Conservation (phyloP, 2,888 invertebrate genomes). For the Hirtodrosophila trivittata region DNA sequence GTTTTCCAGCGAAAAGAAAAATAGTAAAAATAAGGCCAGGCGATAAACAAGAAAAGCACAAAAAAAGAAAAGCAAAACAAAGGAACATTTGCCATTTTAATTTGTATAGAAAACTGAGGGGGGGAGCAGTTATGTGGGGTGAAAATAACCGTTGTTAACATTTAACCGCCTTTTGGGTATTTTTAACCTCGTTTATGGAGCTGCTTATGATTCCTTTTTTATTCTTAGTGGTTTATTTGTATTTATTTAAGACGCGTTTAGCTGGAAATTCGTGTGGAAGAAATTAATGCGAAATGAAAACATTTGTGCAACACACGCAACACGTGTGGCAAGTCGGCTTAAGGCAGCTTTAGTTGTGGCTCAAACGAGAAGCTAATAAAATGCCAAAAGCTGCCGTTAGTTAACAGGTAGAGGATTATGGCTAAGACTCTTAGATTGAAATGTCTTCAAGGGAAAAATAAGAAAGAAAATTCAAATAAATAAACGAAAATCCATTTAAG, state of each 20-base stretch:
- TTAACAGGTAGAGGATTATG: conserved; percentile 19
- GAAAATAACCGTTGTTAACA: conserved; percentile 31
- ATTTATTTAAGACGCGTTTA: conserved; percentile 43
- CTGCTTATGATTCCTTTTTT: conserved; percentile 40
- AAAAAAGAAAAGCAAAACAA: conserved; percentile 10
- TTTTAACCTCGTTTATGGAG: conserved; percentile 40
- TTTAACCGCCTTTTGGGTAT: conserved; percentile 31
- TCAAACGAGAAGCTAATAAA: background rate
- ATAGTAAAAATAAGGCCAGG: conserved; percentile 14
- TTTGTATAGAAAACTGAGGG: conserved; percentile 44
- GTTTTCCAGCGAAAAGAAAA: conserved; percentile 13
- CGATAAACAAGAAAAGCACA: background rate
- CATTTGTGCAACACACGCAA: conserved; percentile 45
- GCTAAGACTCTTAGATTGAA: background rate
- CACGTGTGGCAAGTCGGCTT: conserved; percentile 22
- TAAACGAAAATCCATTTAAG: too few relatives aligned
- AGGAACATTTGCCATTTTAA: conserved; percentile 52
- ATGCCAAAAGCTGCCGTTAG: background rate
- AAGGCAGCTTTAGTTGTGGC: conserved; percentile 26
- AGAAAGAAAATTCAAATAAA: too few relatives aligned
- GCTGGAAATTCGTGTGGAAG: conserved; percentile 23
- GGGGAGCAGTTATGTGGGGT: background rate
- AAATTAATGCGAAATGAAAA: conserved; percentile 35
- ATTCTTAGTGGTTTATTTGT: conserved; percentile 28
- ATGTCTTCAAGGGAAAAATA: too few relatives aligned